Percentiles rank a stretch among this genome's conserved stretches.
Conservation (phyloP, 1,140 invertebrate species). For the Drosophila grimshawi region DNA sequence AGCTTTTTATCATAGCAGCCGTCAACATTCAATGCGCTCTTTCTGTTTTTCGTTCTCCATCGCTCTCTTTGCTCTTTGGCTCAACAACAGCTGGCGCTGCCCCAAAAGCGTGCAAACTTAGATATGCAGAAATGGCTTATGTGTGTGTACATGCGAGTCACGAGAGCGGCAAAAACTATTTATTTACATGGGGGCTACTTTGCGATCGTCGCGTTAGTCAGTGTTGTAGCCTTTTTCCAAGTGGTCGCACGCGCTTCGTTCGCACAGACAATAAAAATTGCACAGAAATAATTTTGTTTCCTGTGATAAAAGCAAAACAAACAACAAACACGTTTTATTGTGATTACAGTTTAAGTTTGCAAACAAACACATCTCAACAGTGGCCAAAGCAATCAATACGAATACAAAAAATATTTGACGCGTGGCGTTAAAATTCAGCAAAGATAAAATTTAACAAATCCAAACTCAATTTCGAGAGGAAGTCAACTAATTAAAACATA, state of each 20-base stretch:
- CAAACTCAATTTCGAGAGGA: slow-evolving; percentile 16
- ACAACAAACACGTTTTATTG: slow-evolving; percentile 52
- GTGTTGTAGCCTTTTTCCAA: slow-evolving; percentile 43
- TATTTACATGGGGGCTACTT: slow-evolving; percentile 62
- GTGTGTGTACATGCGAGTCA: slow-evolving; percentile 9
- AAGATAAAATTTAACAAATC: slow-evolving; percentile 5
- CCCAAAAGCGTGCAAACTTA: slow-evolving; percentile 7
- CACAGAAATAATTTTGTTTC: slow-evolving; percentile 21
- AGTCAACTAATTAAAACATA: slow-evolving; percentile 11
- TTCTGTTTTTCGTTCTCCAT: slow-evolving; percentile 5
- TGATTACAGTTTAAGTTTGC: slow-evolving; percentile 29
- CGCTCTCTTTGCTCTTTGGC: slow-evolving; percentile 20
- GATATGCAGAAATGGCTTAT: slow-evolving; percentile 1
- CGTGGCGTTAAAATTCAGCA: slow-evolving; percentile 20
- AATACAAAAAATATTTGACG: not conserved
- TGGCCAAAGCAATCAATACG: slow-evolving; percentile 16
- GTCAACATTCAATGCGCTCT: slow-evolving; percentile 22
- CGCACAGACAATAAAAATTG: slow-evolving; percentile 9
- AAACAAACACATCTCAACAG: slow-evolving; percentile 27
- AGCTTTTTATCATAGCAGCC: slow-evolving; percentile 51
- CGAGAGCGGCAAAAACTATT: slow-evolving; percentile 59
- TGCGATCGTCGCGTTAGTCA: slow-evolving; percentile 59
- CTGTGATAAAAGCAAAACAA: slow-evolving; percentile 51
- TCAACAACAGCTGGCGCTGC: slow-evolving; percentile 48
- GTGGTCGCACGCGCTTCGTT: slow-evolving; percentile 22